These are phyloP conservation scores for Salminus brasiliensis DNA, from an alignment of 2,113 vertebrate species.

Conservation along the genomic window DNA sequence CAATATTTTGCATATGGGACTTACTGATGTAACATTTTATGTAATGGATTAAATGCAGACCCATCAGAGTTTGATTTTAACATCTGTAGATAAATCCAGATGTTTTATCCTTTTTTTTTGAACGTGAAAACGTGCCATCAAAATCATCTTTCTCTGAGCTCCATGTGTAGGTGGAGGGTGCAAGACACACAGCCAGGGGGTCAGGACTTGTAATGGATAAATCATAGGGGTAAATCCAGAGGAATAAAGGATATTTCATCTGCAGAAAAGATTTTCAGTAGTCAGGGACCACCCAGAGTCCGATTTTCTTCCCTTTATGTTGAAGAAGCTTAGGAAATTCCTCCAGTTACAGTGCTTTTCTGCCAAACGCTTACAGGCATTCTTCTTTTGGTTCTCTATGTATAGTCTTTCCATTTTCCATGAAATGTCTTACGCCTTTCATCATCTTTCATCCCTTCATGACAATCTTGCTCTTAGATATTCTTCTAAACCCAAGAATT, in stretches of 20 bases:
- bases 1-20: neutral
- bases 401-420: slow-evolving; percentile 29
- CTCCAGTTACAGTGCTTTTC: slow-evolving; percentile 61
- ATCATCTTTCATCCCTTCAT: slow-evolving; percentile 16
- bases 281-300: slow-evolving; percentile 72
- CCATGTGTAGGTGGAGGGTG: neutral
- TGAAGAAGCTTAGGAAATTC: slow-evolving; percentile 66
- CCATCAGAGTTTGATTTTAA: neutral
- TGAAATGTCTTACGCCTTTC: neutral
- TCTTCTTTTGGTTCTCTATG: slow-evolving; percentile 53
- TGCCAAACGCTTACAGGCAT: slow-evolving; percentile 63
- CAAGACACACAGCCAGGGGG: neutral
- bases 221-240: slow-evolving; percentile 47
- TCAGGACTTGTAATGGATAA: slow-evolving; percentile 12
- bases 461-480: slow-evolving; percentile 34
- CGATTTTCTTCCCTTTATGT: slow-evolving; percentile 58
- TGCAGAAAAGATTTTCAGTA: slow-evolving; percentile 61
- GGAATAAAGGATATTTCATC: slow-evolving; percentile 55
- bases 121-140: neutral
- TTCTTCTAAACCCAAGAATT: neutral
- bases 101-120: neutral
- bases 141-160: neutral
- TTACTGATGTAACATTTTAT: neutral
- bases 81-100: neutral
- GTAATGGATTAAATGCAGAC: neutral